Percentiles rank a stretch among this genome's conserved stretches.
Evolutionary conservation across 2,113 vertebrate genomes (phyloP).

Genomic region (Cyrtonyx montezumae): DNA sequence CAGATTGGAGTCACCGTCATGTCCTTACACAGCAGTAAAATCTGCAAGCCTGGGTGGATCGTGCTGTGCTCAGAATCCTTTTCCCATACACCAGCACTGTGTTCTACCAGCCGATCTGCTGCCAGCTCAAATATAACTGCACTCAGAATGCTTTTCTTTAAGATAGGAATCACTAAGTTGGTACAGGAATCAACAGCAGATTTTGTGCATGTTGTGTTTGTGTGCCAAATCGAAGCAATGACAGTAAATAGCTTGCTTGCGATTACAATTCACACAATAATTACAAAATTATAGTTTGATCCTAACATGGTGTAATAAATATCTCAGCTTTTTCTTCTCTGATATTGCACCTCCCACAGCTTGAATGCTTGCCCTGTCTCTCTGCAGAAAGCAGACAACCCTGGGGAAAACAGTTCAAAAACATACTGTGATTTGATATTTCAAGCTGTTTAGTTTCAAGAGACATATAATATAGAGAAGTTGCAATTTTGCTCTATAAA

Average conservation of each 20-base stretch:
- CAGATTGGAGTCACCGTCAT: background rate
- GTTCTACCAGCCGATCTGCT: background rate
- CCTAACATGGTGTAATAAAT: background rate
- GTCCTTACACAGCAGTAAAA: background rate
- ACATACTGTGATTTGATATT: background rate
- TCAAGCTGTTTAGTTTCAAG: background rate
- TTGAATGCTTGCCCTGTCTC: background rate
- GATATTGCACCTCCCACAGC: constrained; percentile 5
- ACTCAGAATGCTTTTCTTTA: background rate
- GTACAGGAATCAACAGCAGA: background rate
- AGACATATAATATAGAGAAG: background rate
- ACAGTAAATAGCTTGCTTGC: constrained; percentile 10
- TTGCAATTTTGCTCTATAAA: background rate
- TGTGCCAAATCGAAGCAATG: background rate
- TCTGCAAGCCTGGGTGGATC: background rate
- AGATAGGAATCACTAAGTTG: background rate
- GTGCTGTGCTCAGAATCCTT: background rate
- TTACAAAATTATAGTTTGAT: constrained; percentile 11
- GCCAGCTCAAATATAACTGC: background rate
- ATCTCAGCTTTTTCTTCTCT: background rate
- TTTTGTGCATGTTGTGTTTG: background rate
- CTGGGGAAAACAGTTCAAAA: background rate
- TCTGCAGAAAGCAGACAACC: background rate
- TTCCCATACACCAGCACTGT: background rate
- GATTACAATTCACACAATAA: constrained; percentile 3